phyloP scores from a whole-genome alignment of 2,888 invertebrate genomes.

The Drepanosiphum platanoidis region DNA sequence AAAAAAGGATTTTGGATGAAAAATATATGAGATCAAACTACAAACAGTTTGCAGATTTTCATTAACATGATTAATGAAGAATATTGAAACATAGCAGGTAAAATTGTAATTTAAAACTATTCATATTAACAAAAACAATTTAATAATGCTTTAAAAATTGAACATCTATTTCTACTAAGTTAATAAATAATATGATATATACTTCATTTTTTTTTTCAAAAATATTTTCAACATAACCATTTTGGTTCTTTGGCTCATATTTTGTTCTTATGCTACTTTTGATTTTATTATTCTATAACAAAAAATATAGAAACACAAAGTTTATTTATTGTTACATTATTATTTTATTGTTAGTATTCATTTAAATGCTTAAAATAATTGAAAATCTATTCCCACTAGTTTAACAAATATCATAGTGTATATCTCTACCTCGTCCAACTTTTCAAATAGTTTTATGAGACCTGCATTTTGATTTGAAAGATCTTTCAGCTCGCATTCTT shows the following conservation, averaged over 20 bases:
- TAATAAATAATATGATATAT: neutral
- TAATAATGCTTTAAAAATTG: too few relatives aligned
- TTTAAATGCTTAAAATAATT: neutral
- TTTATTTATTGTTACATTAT: too few relatives aligned
- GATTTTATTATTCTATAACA: too few relatives aligned
- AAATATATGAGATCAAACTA: neutral
- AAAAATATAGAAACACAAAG: too few relatives aligned
- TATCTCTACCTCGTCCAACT: slow-evolving; percentile 8
- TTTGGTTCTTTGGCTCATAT: too few relatives aligned
- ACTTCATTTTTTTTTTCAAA: neutral
- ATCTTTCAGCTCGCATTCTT: slow-evolving; percentile 48
- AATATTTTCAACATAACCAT: neutral
- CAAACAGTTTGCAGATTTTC: neutral
- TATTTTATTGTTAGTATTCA: too few relatives aligned
- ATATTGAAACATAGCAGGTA: neutral
- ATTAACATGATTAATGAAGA: neutral
- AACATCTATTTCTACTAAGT: too few relatives aligned
- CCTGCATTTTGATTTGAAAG: slow-evolving; percentile 26
- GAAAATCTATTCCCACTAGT: neutral
- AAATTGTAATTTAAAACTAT: neutral
- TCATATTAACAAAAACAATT: too few relatives aligned
- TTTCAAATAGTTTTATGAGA: slow-evolving; percentile 30
- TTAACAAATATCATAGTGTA: neutral
- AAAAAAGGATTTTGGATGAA: neutral
- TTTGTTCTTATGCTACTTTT: too few relatives aligned